Evolutionary conservation across 2,797 vertebrate genomes (phyloP).

Genomic region (Alfaro cultratus): DNA sequence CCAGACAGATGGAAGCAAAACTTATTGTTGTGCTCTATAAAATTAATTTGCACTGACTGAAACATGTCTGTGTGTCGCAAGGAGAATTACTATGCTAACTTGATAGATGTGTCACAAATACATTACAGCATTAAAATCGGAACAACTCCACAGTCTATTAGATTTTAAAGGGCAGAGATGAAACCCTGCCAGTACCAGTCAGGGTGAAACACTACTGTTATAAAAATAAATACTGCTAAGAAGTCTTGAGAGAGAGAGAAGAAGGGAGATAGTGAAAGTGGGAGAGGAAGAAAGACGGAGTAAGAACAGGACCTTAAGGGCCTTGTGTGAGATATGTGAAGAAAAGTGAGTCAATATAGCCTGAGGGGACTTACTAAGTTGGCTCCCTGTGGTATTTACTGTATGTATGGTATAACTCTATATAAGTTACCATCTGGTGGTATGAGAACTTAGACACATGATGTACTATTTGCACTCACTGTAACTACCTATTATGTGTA

Average conservation of each 20-base stretch:
- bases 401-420: slow-evolving; percentile 47
- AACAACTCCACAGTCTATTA: slow-evolving; percentile 35
- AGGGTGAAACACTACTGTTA: slow-evolving; percentile 43
- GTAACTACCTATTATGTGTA: slow-evolving; percentile 18
- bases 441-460: slow-evolving; percentile 23
- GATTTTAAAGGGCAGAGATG: slow-evolving; percentile 18
- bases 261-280: neutral
- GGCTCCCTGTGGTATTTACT: slow-evolving; percentile 34
- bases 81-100: slow-evolving; percentile 37
- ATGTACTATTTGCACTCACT: slow-evolving; percentile 9
- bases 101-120: slow-evolving; percentile 41
- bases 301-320: slow-evolving; percentile 29
- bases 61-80: slow-evolving; percentile 14
- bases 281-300: slow-evolving; percentile 7
- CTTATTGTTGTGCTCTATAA: slow-evolving; percentile 16
- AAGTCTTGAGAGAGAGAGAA: slow-evolving; percentile 8
- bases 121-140: slow-evolving; percentile 46
- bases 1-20: slow-evolving; percentile 24
- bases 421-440: slow-evolving; percentile 28
- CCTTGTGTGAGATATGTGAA: slow-evolving; percentile 41
- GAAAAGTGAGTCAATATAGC: slow-evolving; percentile 56
- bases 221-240: slow-evolving; percentile 48
- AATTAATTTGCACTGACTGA: slow-evolving; percentile 22
- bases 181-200: slow-evolving; percentile 37
- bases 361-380: slow-evolving; percentile 29